Evolutionary conservation across 2,888 invertebrate species (phyloP), one percentile per base, ranked within the genome.

Genomic region (Morpho deidamia): DNA sequence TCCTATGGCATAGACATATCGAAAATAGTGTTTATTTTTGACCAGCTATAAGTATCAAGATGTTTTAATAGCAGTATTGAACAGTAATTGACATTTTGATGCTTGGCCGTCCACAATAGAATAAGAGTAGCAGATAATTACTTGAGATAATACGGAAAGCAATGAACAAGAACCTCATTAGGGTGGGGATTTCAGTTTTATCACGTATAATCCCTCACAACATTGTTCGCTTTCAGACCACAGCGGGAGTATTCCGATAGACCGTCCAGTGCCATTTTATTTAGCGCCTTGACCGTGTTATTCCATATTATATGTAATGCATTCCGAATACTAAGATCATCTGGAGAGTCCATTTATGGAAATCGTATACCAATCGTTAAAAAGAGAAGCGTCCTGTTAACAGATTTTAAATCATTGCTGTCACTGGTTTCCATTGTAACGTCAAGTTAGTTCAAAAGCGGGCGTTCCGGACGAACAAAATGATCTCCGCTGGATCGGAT

Each of bases 371-470:
- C 79, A 86, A 87, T 88, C 85, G 85, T 87, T 87, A 88, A 89
- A 89, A 88, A 88, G 86, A 88, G 83, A 81, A 88, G 71, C 85
- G 83, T 82, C 81, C 87, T 88, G 89, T 89, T 88, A 89, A 89
- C 89, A 88, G 88, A 88, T 89, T 89, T 89, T 89, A 89, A 89
- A 89, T 89, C 89, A 89, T 88, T 87, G 87, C 89, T 84, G 86
- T 89, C 89, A 83, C 72, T 63, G 71, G 78, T 66, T 74, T 71
- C 89, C 80, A 89, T 89, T 89, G 89, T 89, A 79, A 86, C 78
- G 89, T 89, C 89, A 88, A 74, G 83, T 87, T 85, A 82, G 86
- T 86, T 86, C 88, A 87, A 83, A 87, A 88, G 86, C 82, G 86
- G 85, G 84, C 78, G 81, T 72, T 77, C 79, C 81, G 81, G 83